phyloP scores from a whole-genome alignment of 2,888 invertebrate species.

The Eristalinus aeneus region DNA sequence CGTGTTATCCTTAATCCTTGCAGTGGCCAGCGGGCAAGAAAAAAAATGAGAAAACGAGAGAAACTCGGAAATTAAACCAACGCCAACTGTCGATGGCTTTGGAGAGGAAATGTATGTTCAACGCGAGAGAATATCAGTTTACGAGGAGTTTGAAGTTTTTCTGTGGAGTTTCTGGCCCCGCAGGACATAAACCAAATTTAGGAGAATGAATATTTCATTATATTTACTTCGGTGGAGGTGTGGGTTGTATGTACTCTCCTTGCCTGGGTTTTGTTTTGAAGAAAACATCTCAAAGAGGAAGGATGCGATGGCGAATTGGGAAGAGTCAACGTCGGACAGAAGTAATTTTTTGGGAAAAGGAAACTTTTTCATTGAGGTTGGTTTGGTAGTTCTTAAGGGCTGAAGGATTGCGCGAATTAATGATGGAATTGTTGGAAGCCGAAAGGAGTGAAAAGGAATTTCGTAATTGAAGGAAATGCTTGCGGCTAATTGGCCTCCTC shows the following conservation, averaged over 20 bases:
- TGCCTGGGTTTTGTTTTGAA: background rate
- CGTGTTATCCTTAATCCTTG: background rate
- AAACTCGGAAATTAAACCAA: background rate
- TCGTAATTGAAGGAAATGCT: too few relatives aligned
- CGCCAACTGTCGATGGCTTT: background rate
- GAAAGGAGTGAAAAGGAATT: too few relatives aligned
- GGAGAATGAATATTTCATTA: conserved; percentile 66
- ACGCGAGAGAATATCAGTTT: background rate
- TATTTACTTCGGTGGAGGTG: conserved; percentile 33
- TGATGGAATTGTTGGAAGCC: too few relatives aligned
- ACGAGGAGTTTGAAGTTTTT: conserved; percentile 23
- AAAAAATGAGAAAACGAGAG: conserved; percentile 6
- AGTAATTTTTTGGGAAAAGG: background rate
- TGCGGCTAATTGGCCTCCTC: too few relatives aligned
- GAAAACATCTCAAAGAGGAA: conserved; percentile 35
- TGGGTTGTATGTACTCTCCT: too few relatives aligned
- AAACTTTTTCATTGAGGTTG: background rate
- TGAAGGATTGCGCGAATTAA: background rate
- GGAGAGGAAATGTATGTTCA: background rate
- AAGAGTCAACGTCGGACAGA: too few relatives aligned
- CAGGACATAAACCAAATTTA: conserved; percentile 67
- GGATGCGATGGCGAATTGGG: conserved; percentile 7
- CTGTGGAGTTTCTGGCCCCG: conserved; percentile 33
- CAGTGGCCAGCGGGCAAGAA: conserved; percentile 21
- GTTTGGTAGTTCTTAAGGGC: background rate